Percentiles rank a stretch among this genome's conserved stretches.
Conservation (phyloP, 2,797 vertebrate genomes). For the Enteromius trimaculatus region DNA sequence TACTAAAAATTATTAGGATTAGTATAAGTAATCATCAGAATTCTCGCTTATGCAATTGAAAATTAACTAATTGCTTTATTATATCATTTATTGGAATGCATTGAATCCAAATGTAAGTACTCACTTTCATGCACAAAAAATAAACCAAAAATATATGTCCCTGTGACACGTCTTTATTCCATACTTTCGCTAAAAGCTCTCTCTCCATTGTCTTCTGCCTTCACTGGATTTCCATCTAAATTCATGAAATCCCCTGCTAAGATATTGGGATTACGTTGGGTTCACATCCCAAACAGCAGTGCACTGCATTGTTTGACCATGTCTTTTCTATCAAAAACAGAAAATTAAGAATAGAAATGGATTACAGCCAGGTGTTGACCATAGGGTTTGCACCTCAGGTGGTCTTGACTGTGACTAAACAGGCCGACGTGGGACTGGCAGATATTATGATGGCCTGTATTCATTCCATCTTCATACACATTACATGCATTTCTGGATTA, state of each 20-base stretch:
- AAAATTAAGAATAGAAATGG: constrained; percentile 7
- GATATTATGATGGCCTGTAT: not conserved
- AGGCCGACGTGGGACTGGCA: constrained; percentile 1
- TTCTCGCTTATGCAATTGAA: not conserved
- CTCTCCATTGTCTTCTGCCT: not conserved
- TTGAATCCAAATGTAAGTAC: not conserved
- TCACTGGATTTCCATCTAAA: constrained; percentile 21
- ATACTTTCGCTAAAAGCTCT: not conserved
- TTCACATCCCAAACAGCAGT: not conserved
- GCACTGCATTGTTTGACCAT: constrained; percentile 13
- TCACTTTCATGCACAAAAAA: not conserved
- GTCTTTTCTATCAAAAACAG: constrained; percentile 12
- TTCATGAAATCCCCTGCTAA: constrained; percentile 23
- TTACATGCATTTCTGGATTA: not conserved
- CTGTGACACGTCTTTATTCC: not conserved
- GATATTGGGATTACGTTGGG: not conserved
- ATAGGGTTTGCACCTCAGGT: not conserved
- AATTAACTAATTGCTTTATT: not conserved
- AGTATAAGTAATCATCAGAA: not conserved
- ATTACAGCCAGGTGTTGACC: not conserved
- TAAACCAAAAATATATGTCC: not conserved
- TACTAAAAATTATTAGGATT: not conserved
- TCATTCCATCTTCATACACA: constrained; percentile 5
- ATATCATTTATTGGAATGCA: not conserved
- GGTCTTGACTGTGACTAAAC: constrained; percentile 22